Conservation (phyloP, 2,888 invertebrate species). For the Laspeyria flexula region DNA sequence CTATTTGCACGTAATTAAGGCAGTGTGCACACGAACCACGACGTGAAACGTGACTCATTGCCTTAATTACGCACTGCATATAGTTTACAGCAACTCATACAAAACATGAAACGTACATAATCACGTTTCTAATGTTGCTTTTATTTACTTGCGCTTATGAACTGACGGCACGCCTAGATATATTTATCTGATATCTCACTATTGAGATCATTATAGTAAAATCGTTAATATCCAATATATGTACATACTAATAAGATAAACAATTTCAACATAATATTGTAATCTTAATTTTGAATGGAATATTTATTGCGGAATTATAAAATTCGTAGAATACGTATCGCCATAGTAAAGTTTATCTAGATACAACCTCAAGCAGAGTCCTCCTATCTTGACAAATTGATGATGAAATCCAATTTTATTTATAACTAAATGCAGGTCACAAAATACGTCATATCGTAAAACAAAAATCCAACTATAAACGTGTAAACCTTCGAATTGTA, state of each 20-base stretch:
- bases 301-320: conserved; percentile 12
- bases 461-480: neutral
- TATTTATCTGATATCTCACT: neutral
- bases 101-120: conserved; percentile 32
- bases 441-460: neutral
- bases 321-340: conserved; percentile 13
- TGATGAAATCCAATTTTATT: conserved; percentile 6
- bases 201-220: conserved; percentile 7
- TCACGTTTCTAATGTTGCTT: conserved; percentile 21
- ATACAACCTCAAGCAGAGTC: conserved; percentile 9
- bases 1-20: conserved; percentile 52
- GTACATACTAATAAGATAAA: neutral
- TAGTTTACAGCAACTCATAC: conserved; percentile 39
- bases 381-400: conserved; percentile 25
- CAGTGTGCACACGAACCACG: conserved; percentile 41
- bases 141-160: conserved; percentile 16
- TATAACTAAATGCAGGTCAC: neutral
- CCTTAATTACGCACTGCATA: conserved; percentile 52
- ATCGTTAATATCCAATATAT: too few relatives aligned
- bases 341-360: conserved; percentile 24
- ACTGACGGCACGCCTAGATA: neutral
- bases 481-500: neutral
- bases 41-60: conserved; percentile 61
- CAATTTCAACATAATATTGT: neutral
- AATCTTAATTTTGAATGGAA: neutral